Conservation (phyloP, 2,888 invertebrate genomes). For the Drosophila falleni region DNA sequence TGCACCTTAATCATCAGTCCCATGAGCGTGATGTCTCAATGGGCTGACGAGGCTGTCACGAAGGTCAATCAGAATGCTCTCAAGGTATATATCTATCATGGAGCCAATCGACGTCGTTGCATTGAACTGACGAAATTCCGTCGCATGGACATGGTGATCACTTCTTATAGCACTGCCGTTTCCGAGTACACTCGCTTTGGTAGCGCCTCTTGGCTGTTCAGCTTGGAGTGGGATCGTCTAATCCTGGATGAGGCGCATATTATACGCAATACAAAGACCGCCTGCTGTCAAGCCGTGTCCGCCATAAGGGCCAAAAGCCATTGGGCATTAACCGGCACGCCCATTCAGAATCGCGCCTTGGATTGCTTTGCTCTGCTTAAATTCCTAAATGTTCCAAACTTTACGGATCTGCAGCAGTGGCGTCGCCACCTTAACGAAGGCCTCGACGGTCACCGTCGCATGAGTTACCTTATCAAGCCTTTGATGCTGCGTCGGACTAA, state of each 20-base stretch:
- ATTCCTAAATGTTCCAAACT: conserved; percentile 94
- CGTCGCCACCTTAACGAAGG: conserved; percentile 95
- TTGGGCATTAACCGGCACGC: conserved; percentile 93
- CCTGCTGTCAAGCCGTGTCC: not conserved
- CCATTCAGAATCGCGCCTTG: conserved; percentile 95
- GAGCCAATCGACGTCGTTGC: conserved; percentile 10
- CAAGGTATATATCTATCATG: conserved; percentile 18
- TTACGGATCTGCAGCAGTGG: conserved; percentile 94
- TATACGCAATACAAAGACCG: conserved; percentile 85
- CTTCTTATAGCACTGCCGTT: conserved; percentile 20
- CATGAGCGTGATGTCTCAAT: conserved; percentile 95
- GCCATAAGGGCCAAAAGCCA: conserved; percentile 3
- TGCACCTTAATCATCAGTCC: conserved; percentile 21
- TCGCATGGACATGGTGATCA: conserved; percentile 14
- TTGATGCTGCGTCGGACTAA: conserved; percentile 96
- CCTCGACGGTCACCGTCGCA: conserved; percentile 90
- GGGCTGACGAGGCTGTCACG: conserved; percentile 90
- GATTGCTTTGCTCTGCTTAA: conserved; percentile 92
- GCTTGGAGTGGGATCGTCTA: conserved; percentile 86
- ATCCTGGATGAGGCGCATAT: conserved; percentile 97
- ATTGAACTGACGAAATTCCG: conserved; percentile 8
- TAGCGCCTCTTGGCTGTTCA: conserved; percentile 17
- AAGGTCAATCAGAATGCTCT: conserved; percentile 12
- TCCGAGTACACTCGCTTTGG: conserved; percentile 14
- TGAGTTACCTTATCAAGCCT: conserved; percentile 93